phyloP scores from a whole-genome alignment of 2,888 invertebrate genomes.

The Drosophila meridiana region DNA sequence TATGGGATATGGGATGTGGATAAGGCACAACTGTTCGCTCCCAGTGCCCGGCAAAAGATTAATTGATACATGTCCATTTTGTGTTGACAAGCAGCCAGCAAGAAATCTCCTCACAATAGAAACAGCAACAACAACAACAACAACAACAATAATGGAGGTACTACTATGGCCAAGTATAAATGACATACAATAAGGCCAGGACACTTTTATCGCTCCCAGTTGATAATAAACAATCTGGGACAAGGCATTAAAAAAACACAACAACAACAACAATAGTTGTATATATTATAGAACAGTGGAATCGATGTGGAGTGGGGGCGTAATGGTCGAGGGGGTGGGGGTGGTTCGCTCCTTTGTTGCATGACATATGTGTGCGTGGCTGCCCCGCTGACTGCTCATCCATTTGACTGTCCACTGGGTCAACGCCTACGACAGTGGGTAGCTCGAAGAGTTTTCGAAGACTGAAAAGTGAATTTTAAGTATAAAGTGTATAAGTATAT shows the following conservation, averaged over 20 bases:
- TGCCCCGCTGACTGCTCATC: conserved; percentile 77
- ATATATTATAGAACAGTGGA: conserved; percentile 24
- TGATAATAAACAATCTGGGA: conserved; percentile 79
- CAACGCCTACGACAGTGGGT: conserved; percentile 52
- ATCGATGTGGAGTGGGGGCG: background rate
- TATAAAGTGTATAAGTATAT: too few species aligned
- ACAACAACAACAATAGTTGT: conserved; percentile 26
- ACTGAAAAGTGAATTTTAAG: background rate
- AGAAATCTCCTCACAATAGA: conserved; percentile 64
- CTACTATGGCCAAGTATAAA: conserved; percentile 69
- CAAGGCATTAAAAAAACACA: conserved; percentile 41
- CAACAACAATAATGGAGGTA: conserved; percentile 34
- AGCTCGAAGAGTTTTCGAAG: background rate
- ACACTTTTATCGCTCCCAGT: conserved; percentile 78
- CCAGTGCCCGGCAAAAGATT: conserved; percentile 64
- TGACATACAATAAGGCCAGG: conserved; percentile 76
- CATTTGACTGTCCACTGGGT: conserved; percentile 67
- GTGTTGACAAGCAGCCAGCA: conserved; percentile 76
- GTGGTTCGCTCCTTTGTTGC: conserved; percentile 55
- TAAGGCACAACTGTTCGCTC: conserved; percentile 43
- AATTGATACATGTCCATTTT: conserved; percentile 82
- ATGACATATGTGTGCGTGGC: conserved; percentile 75
- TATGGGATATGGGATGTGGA: conserved; percentile 24
- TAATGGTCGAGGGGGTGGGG: conserved; percentile 4
- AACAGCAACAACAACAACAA: conserved; percentile 37